Evolutionary conservation across 2,888 invertebrate species (phyloP).

Genomic region (Stenurella melanura): DNA sequence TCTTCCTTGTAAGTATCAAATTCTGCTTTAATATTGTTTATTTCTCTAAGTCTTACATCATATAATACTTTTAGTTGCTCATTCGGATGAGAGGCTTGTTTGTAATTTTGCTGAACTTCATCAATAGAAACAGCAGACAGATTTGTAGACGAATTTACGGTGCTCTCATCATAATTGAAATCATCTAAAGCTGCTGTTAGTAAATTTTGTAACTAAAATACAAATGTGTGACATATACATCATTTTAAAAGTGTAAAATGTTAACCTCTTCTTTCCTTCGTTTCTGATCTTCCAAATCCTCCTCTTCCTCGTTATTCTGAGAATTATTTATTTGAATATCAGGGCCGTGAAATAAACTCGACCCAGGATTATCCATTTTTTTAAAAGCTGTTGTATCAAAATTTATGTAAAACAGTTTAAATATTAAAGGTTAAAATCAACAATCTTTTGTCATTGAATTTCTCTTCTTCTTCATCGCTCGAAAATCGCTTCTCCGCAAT

Average conservation of each 20-base stretch:
- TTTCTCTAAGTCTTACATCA: conserved; percentile 70
- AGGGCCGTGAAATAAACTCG: conserved; percentile 83
- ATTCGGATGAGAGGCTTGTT: conserved; percentile 58
- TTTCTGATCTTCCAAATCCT: conserved; percentile 79
- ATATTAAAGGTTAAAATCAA: not conserved
- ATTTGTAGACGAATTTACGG: conserved; percentile 65
- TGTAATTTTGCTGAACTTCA: conserved; percentile 59
- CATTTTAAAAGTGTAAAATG: not conserved
- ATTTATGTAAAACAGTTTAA: not conserved
- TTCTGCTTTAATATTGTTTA: conserved; percentile 60
- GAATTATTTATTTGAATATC: conserved; percentile 80
- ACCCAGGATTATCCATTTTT: conserved; percentile 74
- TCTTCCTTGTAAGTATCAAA: conserved; percentile 58
- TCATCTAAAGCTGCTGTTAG: conserved; percentile 82
- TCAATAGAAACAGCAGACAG: conserved; percentile 60
- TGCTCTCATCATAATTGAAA: conserved; percentile 78
- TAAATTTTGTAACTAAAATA: conserved; percentile 78
- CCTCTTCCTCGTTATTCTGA: conserved; percentile 82
- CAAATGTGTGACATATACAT: conserved; percentile 35
- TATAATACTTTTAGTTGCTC: conserved; percentile 73
- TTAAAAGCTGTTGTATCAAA: not conserved
- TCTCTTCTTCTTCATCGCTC: not conserved
- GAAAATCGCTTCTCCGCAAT: too few species aligned
- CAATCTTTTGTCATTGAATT: not conserved
- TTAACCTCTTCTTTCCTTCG: conserved; percentile 80